Evolutionary conservation across 2,888 invertebrate species (phyloP), one percentile per base, ranked within the genome.

Genomic region (Oithona nana): DNA sequence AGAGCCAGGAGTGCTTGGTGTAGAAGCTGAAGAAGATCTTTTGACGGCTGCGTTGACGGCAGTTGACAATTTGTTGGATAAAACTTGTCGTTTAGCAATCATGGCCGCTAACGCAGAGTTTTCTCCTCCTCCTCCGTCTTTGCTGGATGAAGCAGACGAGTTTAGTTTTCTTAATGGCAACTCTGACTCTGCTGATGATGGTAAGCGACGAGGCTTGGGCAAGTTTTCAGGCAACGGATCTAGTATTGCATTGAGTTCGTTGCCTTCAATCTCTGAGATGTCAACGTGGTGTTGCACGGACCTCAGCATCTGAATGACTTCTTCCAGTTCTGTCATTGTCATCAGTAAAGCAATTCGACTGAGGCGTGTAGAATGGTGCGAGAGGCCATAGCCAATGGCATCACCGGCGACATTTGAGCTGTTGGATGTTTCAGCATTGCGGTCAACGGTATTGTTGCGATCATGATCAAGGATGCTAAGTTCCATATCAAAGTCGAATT

Each of bases 301-400:
- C 24, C 50, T 20, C 8, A 59, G 28, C 22, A 59, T 49, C n/a
- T n/a, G 20, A 1, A 59, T 49, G 24, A 59, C 26, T 13, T 49
- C 48, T 48, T 59, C 28, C 24, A 59, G 20, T 50, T 59, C 28
- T 26, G 48, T 26, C 1, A 4, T 81, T 0, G 83, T 83, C 67
- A 84, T 80, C 20, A 86, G 73, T 48, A 82, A 79, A 58, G 83
- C 80, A 4, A 59, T n/a, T 8, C 59, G 59, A 24, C 28, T 24
- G 6, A 59, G 50, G 4, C 50, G 22, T 16, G 50, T 48, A n/a
- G 28, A 24, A 28, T 59, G 28, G n/a, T 48, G 24, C n/a, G 49
- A 50, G 13, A 39, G 13, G 29, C 24, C 39, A 24, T 28, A 26
- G 8, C 50, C 13, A 3, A 24, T 24, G 13, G 59, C 50, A 1